Conservation (phyloP, 2,888 invertebrate genomes). For the Rhogogaster chlorosoma region DNA sequence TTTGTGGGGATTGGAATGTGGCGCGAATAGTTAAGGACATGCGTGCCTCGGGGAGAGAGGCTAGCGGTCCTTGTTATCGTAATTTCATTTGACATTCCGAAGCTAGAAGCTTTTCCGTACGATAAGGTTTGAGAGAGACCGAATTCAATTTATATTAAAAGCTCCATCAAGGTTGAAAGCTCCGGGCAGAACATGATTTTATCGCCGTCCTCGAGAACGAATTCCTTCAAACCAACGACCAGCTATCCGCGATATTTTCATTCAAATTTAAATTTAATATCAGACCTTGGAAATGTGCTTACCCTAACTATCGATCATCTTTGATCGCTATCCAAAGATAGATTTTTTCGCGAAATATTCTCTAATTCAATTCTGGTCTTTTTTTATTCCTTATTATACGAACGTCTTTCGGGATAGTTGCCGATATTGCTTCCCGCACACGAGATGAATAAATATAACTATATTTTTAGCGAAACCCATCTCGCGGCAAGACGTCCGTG, state of each 20-base stretch:
- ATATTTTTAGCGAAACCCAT: background rate
- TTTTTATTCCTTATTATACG: background rate
- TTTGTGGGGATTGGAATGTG: background rate
- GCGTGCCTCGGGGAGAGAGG: background rate
- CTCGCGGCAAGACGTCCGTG: background rate
- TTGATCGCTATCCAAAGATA: background rate
- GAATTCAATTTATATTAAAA: conserved; percentile 43
- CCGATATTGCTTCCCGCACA: background rate
- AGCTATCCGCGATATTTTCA: conserved; percentile 28
- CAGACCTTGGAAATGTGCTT: conserved; percentile 35
- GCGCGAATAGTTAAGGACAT: background rate
- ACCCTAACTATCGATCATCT: conserved; percentile 24
- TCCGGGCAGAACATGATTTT: conserved; percentile 41
- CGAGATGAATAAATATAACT: background rate
- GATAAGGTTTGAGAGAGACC: conserved; percentile 29
- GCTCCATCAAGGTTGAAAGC: conserved; percentile 47
- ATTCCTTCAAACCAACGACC: conserved; percentile 23
- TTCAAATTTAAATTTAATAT: conserved; percentile 40
- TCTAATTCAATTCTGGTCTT: background rate
- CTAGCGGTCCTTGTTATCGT: conserved; percentile 14
- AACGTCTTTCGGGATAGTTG: background rate
- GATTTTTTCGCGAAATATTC: background rate
- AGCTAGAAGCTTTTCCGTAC: conserved; percentile 30
- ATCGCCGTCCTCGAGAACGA: conserved; percentile 29
- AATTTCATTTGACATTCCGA: conserved; percentile 42